These are phyloP conservation scores for Acropternis orthonyx DNA, from an alignment of 2,797 vertebrate genomes.

Conservation along the genomic window DNA sequence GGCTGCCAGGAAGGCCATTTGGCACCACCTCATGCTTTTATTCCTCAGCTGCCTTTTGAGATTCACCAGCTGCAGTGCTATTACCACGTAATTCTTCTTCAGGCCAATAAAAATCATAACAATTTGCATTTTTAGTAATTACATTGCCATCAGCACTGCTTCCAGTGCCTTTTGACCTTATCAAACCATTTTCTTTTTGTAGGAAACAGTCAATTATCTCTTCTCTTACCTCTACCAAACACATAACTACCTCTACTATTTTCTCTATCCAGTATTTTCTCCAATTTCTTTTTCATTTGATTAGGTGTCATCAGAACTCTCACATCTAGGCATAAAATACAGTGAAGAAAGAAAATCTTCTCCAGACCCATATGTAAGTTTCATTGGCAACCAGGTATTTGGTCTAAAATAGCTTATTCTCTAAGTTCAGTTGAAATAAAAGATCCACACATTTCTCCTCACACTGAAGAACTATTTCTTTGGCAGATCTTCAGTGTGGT, in stretches of 20 bases:
- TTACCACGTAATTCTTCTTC: constrained; percentile 17
- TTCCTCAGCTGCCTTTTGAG: constrained; percentile 14
- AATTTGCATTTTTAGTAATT: constrained; percentile 55
- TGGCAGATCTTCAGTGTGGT: background rate
- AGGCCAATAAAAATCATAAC: constrained; percentile 28
- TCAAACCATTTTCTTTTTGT: constrained; percentile 4
- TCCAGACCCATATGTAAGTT: background rate
- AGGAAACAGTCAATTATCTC: background rate
- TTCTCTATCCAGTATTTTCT: background rate
- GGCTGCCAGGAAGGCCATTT: background rate
- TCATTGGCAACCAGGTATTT: background rate
- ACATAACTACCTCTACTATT: background rate
- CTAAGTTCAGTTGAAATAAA: background rate
- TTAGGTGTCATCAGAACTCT: background rate
- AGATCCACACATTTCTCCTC: background rate
- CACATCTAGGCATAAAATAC: background rate
- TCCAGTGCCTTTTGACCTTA: constrained; percentile 32
- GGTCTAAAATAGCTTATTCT: background rate
- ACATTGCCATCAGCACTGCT: background rate
- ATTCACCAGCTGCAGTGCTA: constrained; percentile 36
- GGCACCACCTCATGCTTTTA: background rate
- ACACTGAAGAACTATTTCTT: background rate
- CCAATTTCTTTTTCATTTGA: background rate
- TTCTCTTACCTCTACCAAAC: background rate
- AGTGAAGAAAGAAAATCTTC: background rate